Conservation (phyloP, 2,888 invertebrate species). For the Agrotis puta region DNA sequence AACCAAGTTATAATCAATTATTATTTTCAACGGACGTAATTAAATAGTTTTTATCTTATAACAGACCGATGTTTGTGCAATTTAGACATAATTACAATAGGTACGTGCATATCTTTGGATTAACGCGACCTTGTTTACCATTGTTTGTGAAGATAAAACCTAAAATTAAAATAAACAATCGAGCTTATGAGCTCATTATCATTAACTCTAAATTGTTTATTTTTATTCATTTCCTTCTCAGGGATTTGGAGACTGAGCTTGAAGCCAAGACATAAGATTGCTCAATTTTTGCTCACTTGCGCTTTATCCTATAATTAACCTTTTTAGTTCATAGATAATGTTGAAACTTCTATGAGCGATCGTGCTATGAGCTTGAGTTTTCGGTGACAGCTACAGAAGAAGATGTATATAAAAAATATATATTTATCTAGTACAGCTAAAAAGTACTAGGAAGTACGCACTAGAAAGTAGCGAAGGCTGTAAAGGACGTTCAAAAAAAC, state of each 20-base stretch:
- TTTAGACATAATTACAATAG: conserved; percentile 26
- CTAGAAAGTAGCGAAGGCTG: no score
- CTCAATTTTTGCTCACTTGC: no score
- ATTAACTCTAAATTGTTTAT: conserved; percentile 1
- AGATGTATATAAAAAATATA: no score
- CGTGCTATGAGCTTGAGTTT: no score
- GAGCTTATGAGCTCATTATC: conserved; percentile 6
- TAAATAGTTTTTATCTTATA: conserved; percentile 25
- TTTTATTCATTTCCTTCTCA: neutral
- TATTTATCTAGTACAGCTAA: no score
- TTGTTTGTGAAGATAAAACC: conserved; percentile 13
- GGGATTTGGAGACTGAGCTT: neutral
- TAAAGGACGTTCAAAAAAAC: no score
- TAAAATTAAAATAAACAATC: neutral
- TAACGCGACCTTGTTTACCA: conserved; percentile 10
- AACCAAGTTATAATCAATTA: conserved; percentile 6
- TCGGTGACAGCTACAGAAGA: no score
- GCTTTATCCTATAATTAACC: no score
- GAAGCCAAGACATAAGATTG: no score
- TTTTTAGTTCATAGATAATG: no score
- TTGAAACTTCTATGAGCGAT: no score
- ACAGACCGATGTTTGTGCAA: conserved; percentile 11
- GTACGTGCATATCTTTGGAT: conserved; percentile 13
- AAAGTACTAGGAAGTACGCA: no score
- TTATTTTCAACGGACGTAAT: conserved; percentile 23